Evolutionary conservation across 1,140 invertebrate species (phyloP), one percentile per base, ranked within the genome.

Genomic region (Trypoxylus dichotomus): DNA sequence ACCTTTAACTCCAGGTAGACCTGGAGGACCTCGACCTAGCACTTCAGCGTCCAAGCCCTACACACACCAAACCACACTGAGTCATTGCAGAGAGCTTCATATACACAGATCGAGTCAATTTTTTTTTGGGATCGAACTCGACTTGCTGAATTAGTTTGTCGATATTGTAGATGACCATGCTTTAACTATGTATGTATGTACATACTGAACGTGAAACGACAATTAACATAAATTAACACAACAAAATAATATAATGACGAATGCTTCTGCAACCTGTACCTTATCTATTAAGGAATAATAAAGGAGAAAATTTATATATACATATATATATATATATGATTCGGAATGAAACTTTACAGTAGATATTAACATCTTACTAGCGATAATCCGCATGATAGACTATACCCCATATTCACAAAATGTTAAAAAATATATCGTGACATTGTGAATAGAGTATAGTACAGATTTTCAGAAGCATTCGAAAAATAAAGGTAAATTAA

Each of bases 31-130:
- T 75, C 85, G 84, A 72, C 84, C 83, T 78, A 87, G 83, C 47
- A 83, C 86, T 79, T 86, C 85, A 63, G 87, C 88, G 80, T 87
- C 85, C 73, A 87, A 73, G 63, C 87, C 86, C 87, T 88, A 84
- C 74, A 82, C 83, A 84, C 78, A 83, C 81, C 81, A 83, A 81
- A 83, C 80, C 81, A 83, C 81, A 83, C 76, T 83, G 42, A 78
- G 41, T 41, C 72, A 74, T 74, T 74, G 72, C 78, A 83, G 60
- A 68, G 60, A 68, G 82, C 82, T 83, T 82, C 81, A 82, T 79
- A 81, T 80, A 74, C n/a, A 43, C n/a, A 32, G 60, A 68, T 29
- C 24, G n/a, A 13, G 27, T 68, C 24, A 68, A 68, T 25, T 29
- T 27, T 21, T 68, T 68, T 27, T 68, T 19, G 47, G 3, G 58